These are phyloP conservation scores for Acanthosepion pharaonis DNA, from an alignment of 2,888 invertebrate genomes.

Conservation along the genomic window DNA sequence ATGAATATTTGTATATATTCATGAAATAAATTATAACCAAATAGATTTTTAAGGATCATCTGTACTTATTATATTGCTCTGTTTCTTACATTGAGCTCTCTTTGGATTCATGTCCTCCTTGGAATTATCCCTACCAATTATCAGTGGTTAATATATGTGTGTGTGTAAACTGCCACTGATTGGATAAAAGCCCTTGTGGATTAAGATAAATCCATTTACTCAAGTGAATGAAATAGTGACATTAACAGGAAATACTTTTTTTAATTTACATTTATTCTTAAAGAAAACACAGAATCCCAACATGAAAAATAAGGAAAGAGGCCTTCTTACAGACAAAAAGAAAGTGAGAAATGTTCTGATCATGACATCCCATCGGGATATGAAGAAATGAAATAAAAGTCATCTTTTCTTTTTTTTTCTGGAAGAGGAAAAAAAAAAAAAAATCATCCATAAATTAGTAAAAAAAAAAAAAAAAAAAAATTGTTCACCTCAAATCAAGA, in stretches of 20 bases:
- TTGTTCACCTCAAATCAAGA: background rate
- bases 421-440: background rate
- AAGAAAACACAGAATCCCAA: background rate
- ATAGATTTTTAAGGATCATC: no score
- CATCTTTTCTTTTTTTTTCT: background rate
- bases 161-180: no score
- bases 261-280: background rate
- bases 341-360: background rate
- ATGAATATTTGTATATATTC: no score
- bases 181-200: no score
- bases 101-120: no score
- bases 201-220: background rate
- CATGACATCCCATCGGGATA: background rate
- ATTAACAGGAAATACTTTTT: background rate
- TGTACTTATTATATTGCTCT: no score
- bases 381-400: conserved; percentile 20
- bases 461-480: background rate
- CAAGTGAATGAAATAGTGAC: background rate
- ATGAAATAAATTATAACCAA: no score
- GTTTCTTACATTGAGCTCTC: no score
- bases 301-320: background rate
- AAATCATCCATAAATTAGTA: background rate
- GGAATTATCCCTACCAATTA: no score
- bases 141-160: no score
- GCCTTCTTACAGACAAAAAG: background rate